Conservation (phyloP, 2,888 invertebrate genomes). For the Amiota minor region DNA sequence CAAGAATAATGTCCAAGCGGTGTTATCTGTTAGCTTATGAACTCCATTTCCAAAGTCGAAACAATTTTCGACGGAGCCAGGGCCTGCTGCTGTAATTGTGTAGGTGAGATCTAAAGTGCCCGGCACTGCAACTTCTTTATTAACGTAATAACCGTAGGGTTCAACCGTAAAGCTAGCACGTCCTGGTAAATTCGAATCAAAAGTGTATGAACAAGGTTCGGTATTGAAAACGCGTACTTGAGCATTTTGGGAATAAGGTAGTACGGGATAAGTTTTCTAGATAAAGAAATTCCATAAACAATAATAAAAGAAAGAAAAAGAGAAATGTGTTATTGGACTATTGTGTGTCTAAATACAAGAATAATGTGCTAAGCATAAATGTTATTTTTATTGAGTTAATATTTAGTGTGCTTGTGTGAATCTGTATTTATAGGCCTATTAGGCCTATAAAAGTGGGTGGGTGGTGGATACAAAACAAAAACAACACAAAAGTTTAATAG, state of each 20-base stretch:
- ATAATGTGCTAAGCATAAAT: not conserved
- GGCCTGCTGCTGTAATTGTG: constrained; percentile 26
- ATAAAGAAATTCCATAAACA: constrained; percentile 40
- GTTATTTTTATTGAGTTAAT: not conserved
- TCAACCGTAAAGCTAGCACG: constrained; percentile 49
- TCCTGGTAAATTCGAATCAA: constrained; percentile 53
- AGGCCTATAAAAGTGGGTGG: no score
- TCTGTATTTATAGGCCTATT: no score
- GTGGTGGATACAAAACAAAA: no score
- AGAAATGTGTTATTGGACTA: not conserved
- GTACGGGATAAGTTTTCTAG: constrained; percentile 79
- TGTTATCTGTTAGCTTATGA: constrained; percentile 39
- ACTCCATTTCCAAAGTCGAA: not conserved
- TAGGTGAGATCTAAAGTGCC: constrained; percentile 37
- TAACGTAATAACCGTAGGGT: constrained; percentile 47
- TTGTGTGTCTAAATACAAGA: not conserved
- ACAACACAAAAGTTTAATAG: no score
- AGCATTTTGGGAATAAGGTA: constrained; percentile 77
- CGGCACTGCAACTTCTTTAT: constrained; percentile 56
- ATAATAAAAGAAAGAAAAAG: constrained; percentile 17
- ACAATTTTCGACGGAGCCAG: constrained; percentile 1
- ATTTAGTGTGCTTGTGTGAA: not conserved
- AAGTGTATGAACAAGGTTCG: constrained; percentile 73
- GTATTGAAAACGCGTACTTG: constrained; percentile 84
- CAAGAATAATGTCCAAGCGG: constrained; percentile 64